Percentiles rank a stretch among this genome's conserved stretches.
These are phyloP conservation scores for Gymnothorax javanicus DNA, from an alignment of 2,797 vertebrate genomes.

Conservation along the genomic window DNA sequence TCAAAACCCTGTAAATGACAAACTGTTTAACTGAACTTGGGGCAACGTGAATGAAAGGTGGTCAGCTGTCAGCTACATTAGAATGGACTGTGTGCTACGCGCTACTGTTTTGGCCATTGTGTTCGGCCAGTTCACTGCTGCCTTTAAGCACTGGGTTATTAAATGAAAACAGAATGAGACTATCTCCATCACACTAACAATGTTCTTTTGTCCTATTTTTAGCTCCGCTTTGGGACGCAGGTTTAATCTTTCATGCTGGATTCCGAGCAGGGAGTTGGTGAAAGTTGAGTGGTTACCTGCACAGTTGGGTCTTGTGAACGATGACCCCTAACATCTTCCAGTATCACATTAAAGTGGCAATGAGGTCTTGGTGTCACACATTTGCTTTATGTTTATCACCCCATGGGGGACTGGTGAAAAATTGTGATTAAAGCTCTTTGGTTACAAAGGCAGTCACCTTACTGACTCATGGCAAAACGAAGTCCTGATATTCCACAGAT, in stretches of 20 bases:
- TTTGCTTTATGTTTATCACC: not conserved
- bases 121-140: not conserved
- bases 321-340: not conserved
- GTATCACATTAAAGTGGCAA: no score
- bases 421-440: not conserved
- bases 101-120: not conserved
- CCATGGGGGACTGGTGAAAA: not conserved
- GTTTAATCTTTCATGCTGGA: not conserved
- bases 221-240: not conserved
- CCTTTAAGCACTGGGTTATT: not conserved
- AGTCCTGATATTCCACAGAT: not conserved
- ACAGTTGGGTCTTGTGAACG: not conserved
- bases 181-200: not conserved
- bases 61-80: not conserved
- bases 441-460: not conserved
- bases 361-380: not conserved
- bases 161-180: not conserved
- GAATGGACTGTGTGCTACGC: not conserved
- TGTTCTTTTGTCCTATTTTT: not conserved
- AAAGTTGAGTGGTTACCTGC: not conserved
- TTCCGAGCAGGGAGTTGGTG: not conserved
- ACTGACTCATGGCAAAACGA: not conserved
- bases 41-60: not conserved
- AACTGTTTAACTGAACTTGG: constrained; percentile 17
- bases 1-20: constrained; percentile 20